phyloP scores from a whole-genome alignment of 2,888 invertebrate genomes.

The Pedicia rivosa region DNA sequence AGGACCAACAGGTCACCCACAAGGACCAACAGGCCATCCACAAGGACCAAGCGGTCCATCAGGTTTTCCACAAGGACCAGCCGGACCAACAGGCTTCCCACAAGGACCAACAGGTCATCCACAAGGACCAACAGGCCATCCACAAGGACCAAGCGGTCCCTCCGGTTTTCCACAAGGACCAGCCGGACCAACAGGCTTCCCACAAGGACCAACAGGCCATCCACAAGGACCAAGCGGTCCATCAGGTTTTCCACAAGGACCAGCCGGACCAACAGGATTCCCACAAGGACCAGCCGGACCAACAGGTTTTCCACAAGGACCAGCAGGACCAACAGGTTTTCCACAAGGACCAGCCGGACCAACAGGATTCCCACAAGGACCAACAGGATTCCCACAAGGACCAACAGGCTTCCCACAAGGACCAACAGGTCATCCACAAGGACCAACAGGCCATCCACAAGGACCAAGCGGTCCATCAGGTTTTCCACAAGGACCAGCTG shows the following conservation, averaged over 20 bases:
- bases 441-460: too few species aligned
- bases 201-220: slow-evolving; percentile 15
- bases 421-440: too few species aligned
- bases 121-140: slow-evolving; percentile 16
- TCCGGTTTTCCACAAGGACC: slow-evolving; percentile 18
- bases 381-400: slow-evolving; percentile 19
- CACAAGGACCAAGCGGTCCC: slow-evolving; percentile 16
- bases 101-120: slow-evolving; percentile 10
- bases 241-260: slow-evolving; percentile 9
- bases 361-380: slow-evolving; percentile 17
- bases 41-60: too few species aligned
- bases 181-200: slow-evolving; percentile 12
- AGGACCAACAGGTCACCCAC: slow-evolving; percentile 16
- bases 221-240: slow-evolving; percentile 12
- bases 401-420: too few species aligned
- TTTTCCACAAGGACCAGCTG: slow-evolving; percentile 9
- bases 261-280: slow-evolving; percentile 8
- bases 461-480: neutral
- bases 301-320: slow-evolving; percentile 33
- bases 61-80: slow-evolving; percentile 8
- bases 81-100: slow-evolving; percentile 9
- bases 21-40: slow-evolving; percentile 10
- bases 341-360: slow-evolving; percentile 17
- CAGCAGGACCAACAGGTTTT: slow-evolving; percentile 16
- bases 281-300: slow-evolving; percentile 12